Base-by-base conservation (phyloP, 2,113 vertebrate genomes). In the Labeo rohita region DNA sequence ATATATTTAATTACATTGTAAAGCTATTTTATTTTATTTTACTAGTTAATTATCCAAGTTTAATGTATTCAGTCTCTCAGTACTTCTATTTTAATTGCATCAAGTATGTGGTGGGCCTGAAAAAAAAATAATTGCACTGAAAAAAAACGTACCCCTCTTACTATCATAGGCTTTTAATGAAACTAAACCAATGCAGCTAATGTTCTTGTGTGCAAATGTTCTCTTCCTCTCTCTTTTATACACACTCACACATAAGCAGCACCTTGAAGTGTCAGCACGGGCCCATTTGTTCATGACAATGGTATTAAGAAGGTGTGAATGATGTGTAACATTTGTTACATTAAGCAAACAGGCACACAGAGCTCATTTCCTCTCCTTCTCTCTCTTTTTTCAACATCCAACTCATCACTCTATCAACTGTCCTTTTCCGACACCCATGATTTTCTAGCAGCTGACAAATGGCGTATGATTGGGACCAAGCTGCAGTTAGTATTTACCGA, bases 301-400 rank as follows among this genome's bases (percentile, higher is more conserved):
- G 68, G 90, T 92, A 92, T 89, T 92, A 92, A 86, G 87, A 66
- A 84, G 90, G 92, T 93, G 94, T 92, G 91, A 90, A 90, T 91
- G 92, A 93, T 89, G 89, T 89, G 89, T 88, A 90, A 89, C 94
- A 94, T 94, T 93, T 94, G 94, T 90, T 90, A 73, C 89, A 65
- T 63, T 85, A 87, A 87, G 88, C 88, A 91, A 91, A 93, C 91
- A 89, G 83, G 70, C 88, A 90, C 68, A 82, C 83, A 56, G 21
- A 54, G 23, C 81, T 76, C 72, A 76, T 43, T 82, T 81, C 79
- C 87, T 86, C 83, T 47, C n/a, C 34, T 18, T 80, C 39, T 75
- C 49, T 65, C 66, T 74, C 39, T 70, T 84, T 39, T 78, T 82
- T 84, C 63, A 63, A 56, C 78, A 45, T 81, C 36, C 65, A 3